Evolutionary conservation across 2,113 vertebrate species (phyloP).

Genomic region (Pelodiscus sinensis): DNA sequence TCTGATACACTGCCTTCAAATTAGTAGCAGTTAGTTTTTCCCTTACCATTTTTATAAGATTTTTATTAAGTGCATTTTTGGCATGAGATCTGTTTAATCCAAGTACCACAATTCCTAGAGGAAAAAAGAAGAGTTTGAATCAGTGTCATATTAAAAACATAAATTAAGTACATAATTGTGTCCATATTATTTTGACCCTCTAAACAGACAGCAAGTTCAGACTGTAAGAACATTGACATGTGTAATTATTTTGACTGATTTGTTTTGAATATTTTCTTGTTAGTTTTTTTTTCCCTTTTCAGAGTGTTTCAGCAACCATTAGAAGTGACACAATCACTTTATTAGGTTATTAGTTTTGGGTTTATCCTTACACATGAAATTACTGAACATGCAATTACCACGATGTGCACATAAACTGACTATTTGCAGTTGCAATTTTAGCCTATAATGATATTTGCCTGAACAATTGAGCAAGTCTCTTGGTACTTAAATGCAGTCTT

Average conservation of each 20-base stretch:
- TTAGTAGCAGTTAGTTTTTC: conserved; percentile 30
- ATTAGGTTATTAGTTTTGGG: no score
- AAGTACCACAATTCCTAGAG: conserved; percentile 93
- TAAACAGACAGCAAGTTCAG: neutral
- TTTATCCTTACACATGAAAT: neutral
- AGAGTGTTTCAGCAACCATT: neutral
- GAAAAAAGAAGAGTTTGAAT: conserved; percentile 43
- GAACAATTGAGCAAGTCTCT: neutral
- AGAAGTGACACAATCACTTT: neutral
- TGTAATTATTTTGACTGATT: neutral
- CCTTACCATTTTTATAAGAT: conserved; percentile 93
- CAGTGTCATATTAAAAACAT: conserved; percentile 16
- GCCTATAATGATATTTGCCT: neutral
- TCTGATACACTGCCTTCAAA: conserved; percentile 33
- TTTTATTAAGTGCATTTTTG: conserved; percentile 97
- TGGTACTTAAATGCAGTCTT: neutral
- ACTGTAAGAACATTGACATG: neutral
- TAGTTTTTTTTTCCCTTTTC: neutral
- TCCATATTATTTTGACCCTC: neutral
- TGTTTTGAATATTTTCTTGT: neutral
- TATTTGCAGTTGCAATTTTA: neutral
- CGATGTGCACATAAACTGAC: neutral
- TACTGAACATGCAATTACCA: neutral
- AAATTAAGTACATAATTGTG: neutral
- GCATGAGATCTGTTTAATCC: conserved; percentile 95